Conservation (phyloP, 1,140 invertebrate genomes). For the Heterodera carotae region DNA sequence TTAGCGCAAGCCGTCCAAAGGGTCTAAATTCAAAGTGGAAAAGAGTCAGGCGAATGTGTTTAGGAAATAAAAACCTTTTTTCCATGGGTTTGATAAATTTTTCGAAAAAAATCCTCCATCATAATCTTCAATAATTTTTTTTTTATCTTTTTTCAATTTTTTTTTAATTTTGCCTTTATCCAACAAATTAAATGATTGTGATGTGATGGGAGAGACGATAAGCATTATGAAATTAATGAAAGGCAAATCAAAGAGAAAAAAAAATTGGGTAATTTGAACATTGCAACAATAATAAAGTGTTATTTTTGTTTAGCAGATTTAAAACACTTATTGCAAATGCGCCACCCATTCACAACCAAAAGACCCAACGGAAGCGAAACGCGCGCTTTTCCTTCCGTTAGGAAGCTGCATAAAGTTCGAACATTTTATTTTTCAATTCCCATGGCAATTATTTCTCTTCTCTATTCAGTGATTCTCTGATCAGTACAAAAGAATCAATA, state of each 20-base stretch:
- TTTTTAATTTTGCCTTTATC: no score
- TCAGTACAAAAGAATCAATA: not conserved
- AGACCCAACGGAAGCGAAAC: not conserved
- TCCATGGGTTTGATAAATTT: not conserved
- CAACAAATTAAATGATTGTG: no score
- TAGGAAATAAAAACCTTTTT: constrained; percentile 9
- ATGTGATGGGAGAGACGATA: no score
- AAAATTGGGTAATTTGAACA: no score
- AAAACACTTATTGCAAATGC: no score
- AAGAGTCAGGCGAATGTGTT: constrained; percentile 5
- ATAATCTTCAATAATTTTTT: no score
- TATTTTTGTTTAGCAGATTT: no score
- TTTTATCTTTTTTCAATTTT: no score
- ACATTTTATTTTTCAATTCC: not conserved
- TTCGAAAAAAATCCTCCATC: not conserved
- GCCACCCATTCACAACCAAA: no score
- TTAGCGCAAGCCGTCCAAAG: constrained; percentile 60
- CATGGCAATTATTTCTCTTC: not conserved
- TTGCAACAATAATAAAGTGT: no score
- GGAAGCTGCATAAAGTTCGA: not conserved
- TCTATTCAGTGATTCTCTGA: not conserved
- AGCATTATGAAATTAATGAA: no score
- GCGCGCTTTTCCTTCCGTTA: not conserved
- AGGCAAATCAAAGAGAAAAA: no score
- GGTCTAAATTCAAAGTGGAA: constrained; percentile 48